Evolutionary conservation across 2,797 vertebrate species (phyloP), one percentile per base, ranked within the genome.

Genomic region (Pangasius djambal): DNA sequence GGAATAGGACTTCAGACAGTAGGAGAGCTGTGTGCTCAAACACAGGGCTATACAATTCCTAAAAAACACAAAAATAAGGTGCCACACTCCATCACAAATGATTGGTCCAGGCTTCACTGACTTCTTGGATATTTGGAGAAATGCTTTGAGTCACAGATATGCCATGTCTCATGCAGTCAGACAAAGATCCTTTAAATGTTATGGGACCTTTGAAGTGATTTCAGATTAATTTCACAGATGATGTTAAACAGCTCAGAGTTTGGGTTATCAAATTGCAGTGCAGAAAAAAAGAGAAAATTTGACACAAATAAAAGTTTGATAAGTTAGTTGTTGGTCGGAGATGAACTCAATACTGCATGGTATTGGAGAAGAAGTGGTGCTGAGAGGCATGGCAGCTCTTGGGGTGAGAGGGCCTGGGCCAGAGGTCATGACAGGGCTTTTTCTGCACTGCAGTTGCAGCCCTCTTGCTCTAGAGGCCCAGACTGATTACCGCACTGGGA

Each of bases 401-500:
- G 75, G 92, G 90, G 89, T 92, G 90, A 92, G 74, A 92, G 93
- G 91, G 93, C 93, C 93, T 92, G 92, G 79, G 92, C 92, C 90
- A 92, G 92, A 91, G 95, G 95, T 96, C 95, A 95, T 91, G 28
- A 90, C 86, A 89, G 91, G 92, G 93, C 94, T 95, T 93, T 95
- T 95, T 94, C 94, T 96, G 95, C 93, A 92, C 94, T 91, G 92
- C 92, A 93, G 94, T 91, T 94, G 92, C 94, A 92, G 94, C 93
- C 93, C 67, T 91, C 81, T 92, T 88, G 95, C 94, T 95, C 93
- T 86, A 90, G 93, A 95, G 95, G 93, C 94, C 93, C 94, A 90
- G 89, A 91, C 94, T 96, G 96, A 96, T 96, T 97, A 94, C 94
- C 94, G 94, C 90, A 7, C 93, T 93, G 94, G 95, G 95, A 96